Evolutionary conservation across 2,888 invertebrate genomes (phyloP).

Genomic region (Drosophila kuntzei): DNA sequence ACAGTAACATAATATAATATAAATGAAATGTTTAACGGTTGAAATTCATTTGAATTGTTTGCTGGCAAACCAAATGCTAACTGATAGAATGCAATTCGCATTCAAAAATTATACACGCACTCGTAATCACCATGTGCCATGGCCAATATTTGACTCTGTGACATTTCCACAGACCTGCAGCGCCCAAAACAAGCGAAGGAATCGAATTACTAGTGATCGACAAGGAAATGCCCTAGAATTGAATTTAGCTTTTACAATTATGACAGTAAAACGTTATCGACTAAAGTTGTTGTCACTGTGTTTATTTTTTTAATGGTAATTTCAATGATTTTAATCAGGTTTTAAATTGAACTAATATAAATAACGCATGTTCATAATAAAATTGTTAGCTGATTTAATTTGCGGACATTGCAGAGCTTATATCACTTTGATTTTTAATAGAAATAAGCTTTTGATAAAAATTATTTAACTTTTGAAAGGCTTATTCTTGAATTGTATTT

Average conservation of each 20-base stretch:
- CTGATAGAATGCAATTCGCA: constrained; percentile 26
- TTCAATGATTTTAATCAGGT: too few relatives aligned
- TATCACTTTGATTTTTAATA: not conserved
- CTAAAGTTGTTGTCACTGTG: too few relatives aligned
- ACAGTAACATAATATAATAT: constrained; percentile 61
- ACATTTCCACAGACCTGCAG: constrained; percentile 11
- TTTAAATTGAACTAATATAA: too few relatives aligned
- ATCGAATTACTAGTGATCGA: not conserved
- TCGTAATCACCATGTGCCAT: constrained; percentile 21
- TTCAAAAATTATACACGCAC: constrained; percentile 43
- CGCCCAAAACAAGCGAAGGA: not conserved
- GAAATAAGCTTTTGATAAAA: not conserved
- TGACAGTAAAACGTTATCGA: too few relatives aligned
- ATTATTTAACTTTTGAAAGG: not conserved
- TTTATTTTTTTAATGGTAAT: too few relatives aligned
- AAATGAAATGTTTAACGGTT: constrained; percentile 60
- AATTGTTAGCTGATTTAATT: too few relatives aligned
- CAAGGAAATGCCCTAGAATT: constrained; percentile 16
- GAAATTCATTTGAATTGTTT: constrained; percentile 63
- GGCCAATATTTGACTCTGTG: constrained; percentile 34
- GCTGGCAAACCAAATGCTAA: constrained; percentile 53
- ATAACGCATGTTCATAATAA: too few relatives aligned
- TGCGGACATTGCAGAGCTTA: not conserved
- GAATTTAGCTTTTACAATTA: too few relatives aligned
- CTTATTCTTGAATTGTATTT: not conserved